Base-by-base conservation (phyloP, 2,888 invertebrate species). In the Heliconius sara region DNA sequence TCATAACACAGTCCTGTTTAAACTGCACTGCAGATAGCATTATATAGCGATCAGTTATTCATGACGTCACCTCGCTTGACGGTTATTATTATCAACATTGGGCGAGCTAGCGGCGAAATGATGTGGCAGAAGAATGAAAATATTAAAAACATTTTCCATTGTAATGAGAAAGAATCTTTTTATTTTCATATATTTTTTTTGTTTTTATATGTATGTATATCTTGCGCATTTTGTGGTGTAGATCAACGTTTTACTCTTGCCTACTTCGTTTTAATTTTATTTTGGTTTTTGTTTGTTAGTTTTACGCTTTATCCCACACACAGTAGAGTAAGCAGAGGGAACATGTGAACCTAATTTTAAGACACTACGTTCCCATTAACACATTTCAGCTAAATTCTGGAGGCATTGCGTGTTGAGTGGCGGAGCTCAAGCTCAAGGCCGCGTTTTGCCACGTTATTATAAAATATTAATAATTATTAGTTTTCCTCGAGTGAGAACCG, bases 61-160 rank as follows among this genome's bases (percentile, higher is more conserved):
- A 81, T 81, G 75, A 75, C 74, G 66, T 63, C 73, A 76, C 77
- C 75, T 71, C 77, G 65, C 71, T 75, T 77, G 66, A 74, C 68
- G 77, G 75, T 77, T 81, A 77, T 81, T 81, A 77, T 77, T 60
- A 71, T 77, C 77, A 79, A 79, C 79, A 81, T 77, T 76, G 78
- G 60, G 30, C 65, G 73, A 67, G 73, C 73, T 67, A 30, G 63
- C 57, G 73, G 63, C 43, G 67, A 60, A 78, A 77, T 77, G 68
- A 71, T 65, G 43, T 67, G 60, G 30, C 19, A 63, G 9, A 77
- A 66, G 27, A 68, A 57, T 47, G 30, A 72, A 76, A 76, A 16
- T 65, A 76, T 76, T n/a, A 72, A 65, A 72, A 71, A 27, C n/a
- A 19, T 27, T 47, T 39, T 74, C 27, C 27, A 13, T 63, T 74